Conservation (phyloP, 2,113 vertebrate species). For the Ophiodon elongatus region DNA sequence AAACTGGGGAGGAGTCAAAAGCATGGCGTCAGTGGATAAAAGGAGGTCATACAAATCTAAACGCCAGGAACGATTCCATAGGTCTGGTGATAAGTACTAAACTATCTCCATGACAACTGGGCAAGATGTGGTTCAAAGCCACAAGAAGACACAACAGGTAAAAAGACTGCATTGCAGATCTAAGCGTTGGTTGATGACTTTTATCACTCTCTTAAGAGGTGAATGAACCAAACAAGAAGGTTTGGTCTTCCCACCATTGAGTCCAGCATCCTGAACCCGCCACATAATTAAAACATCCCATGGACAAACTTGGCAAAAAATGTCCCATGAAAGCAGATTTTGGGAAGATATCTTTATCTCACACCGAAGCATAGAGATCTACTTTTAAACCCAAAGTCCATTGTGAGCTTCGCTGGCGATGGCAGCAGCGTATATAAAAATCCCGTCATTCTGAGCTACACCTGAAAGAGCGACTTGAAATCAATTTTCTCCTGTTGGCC, state of each 20-base stretch:
- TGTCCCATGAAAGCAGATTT: conserved; percentile 1
- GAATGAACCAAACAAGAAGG: neutral
- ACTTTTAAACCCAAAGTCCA: conserved; percentile 17
- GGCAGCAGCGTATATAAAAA: conserved; percentile 21
- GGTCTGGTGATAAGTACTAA: neutral
- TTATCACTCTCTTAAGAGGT: neutral
- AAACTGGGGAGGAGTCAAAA: neutral
- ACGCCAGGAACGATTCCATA: neutral
- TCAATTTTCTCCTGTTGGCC: conserved; percentile 56
- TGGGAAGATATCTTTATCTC: neutral
- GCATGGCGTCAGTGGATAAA: neutral
- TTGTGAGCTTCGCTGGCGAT: neutral
- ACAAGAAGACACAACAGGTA: neutral
- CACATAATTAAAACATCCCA: neutral
- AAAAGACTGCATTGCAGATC: neutral
- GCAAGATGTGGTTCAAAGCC: neutral
- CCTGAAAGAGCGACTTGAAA: conserved; percentile 60
- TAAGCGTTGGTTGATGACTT: neutral
- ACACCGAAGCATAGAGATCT: conserved; percentile 6
- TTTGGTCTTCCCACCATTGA: neutral
- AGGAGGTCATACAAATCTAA: neutral
- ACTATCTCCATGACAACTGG: no score
- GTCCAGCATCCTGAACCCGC: neutral
- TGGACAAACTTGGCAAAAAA: neutral
- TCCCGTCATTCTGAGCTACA: conserved; percentile 34